Conservation (phyloP, 1,140 invertebrate genomes). For the Melipona quadrifasciata region DNA sequence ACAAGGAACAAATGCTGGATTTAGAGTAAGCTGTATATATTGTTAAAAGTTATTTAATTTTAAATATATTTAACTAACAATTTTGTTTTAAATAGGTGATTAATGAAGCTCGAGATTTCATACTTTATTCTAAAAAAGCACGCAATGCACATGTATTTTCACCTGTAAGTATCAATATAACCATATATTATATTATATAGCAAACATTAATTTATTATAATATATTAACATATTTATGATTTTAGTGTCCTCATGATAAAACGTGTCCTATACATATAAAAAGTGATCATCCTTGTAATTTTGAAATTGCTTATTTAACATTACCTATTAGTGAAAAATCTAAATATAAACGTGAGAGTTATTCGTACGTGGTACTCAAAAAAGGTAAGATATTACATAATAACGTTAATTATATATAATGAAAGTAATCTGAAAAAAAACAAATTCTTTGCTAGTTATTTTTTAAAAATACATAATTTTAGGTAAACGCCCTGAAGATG, state of each 20-base stretch:
- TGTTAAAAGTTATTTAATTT: constrained; percentile 12
- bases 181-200: background rate
- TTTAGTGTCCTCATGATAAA: constrained; percentile 91
- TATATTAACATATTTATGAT: constrained; percentile 17
- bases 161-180: constrained; percentile 83
- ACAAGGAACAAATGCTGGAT: constrained; percentile 91
- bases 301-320: constrained; percentile 85
- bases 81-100: constrained; percentile 81
- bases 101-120: constrained; percentile 89
- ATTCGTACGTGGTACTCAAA: constrained; percentile 90
- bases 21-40: constrained; percentile 80
- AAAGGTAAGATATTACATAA: constrained; percentile 83
- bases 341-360: constrained; percentile 82
- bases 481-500: constrained; percentile 78
- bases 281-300: constrained; percentile 89
- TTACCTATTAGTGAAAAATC: constrained; percentile 81
- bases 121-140: constrained; percentile 81
- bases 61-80: constrained; percentile 27
- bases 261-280: constrained; percentile 86
- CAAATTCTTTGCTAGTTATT: background rate
- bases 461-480: constrained; percentile 16
- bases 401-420: background rate
- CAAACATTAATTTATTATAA: background rate
- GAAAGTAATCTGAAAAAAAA: background rate
- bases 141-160: constrained; percentile 85